Conservation (phyloP, 2,888 invertebrate genomes). For the Dorcus hopei region DNA sequence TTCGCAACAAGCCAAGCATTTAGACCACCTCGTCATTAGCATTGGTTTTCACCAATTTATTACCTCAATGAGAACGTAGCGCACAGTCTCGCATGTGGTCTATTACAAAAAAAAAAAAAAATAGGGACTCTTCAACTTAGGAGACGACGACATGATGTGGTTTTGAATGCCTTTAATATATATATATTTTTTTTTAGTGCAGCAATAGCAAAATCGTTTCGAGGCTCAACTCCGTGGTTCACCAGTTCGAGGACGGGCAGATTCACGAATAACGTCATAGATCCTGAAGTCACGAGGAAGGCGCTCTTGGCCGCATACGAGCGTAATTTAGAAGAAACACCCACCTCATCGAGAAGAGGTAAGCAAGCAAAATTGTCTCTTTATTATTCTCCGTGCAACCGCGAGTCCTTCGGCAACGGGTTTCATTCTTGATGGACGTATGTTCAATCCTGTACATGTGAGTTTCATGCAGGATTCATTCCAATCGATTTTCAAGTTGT, state of each 20-base stretch:
- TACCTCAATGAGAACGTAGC: too few relatives aligned
- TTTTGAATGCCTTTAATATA: background rate
- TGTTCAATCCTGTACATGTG: background rate
- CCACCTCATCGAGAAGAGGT: constrained; percentile 50
- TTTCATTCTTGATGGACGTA: too few relatives aligned
- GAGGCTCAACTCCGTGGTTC: constrained; percentile 62
- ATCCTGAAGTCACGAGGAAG: constrained; percentile 71
- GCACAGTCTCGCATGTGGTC: too few relatives aligned
- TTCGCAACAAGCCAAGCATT: too few relatives aligned
- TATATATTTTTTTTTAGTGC: constrained; percentile 56
- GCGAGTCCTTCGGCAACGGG: too few relatives aligned
- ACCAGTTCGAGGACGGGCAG: constrained; percentile 68
- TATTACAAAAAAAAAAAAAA: too few relatives aligned
- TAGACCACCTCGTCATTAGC: too few relatives aligned
- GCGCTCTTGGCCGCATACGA: constrained; percentile 64
- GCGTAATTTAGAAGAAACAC: constrained; percentile 47
- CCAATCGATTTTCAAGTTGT: too few relatives aligned
- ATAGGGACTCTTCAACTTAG: too few relatives aligned
- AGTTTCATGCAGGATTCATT: too few relatives aligned
- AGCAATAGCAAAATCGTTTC: constrained; percentile 70
- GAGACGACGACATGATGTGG: too few relatives aligned
- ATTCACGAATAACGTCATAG: constrained; percentile 58
- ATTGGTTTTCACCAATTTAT: too few relatives aligned
- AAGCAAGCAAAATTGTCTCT: constrained; percentile 23
- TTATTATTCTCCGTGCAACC: background rate